Evolutionary conservation across 1,140 invertebrate genomes (phyloP).

Genomic region (honey bee (Apis mellifera)): DNA sequence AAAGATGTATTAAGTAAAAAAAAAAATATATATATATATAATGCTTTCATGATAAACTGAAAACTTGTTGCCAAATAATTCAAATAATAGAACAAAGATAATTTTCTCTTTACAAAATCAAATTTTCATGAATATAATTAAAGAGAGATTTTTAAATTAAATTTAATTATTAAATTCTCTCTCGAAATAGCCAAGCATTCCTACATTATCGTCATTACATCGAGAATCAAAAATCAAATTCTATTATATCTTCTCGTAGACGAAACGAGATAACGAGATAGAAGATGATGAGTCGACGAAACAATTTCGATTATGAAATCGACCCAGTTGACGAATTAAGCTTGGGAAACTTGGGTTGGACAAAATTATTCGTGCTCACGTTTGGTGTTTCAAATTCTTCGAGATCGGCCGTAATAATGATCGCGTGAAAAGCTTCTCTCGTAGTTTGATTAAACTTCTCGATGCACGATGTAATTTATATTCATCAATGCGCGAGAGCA

Average conservation of each 20-base stretch:
- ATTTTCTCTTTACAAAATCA: no score
- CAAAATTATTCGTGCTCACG: not conserved
- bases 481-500: conserved; percentile 22
- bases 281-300: not conserved
- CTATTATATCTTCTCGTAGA: not conserved
- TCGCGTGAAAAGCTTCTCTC: not conserved
- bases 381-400: not conserved
- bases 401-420: not conserved
- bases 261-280: not conserved
- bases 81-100: no score
- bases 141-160: no score
- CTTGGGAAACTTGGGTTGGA: not conserved
- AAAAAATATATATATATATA: no score
- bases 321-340: conserved; percentile 11
- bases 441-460: conserved; percentile 25
- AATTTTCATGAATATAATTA: no score
- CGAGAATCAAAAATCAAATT: not conserved
- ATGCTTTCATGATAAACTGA: no score
- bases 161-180: no score
- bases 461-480: conserved; percentile 21
- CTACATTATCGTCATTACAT: no score
- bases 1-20: no score
- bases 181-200: no score
- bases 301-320: conserved; percentile 16
- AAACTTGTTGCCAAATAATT: no score